These are phyloP conservation scores for Plutomurus gul DNA, from an alignment of 1,140 invertebrate species.

Conservation along the genomic window DNA sequence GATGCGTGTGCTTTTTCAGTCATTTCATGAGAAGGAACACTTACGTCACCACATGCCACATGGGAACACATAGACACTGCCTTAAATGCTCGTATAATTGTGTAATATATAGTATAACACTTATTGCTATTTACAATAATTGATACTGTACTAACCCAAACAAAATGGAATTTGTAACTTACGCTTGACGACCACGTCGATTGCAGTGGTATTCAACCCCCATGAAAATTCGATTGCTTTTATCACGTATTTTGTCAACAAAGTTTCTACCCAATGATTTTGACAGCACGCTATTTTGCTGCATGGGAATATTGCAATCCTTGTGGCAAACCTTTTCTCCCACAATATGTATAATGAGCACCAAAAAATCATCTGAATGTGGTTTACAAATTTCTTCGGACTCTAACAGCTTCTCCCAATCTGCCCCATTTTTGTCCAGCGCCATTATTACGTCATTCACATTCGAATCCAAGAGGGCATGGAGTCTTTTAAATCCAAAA, in stretches of 20 bases:
- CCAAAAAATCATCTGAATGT: constrained; percentile 20
- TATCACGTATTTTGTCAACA: neutral
- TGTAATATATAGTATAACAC: too few species aligned
- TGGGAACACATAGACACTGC: too few species aligned
- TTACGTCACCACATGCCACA: too few species aligned
- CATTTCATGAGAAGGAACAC: too few species aligned
- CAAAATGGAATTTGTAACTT: neutral
- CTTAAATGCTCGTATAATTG: too few species aligned
- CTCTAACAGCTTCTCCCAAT: constrained; percentile 32
- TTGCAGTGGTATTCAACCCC: neutral
- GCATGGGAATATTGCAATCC: neutral
- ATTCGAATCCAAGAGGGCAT: constrained; percentile 14
- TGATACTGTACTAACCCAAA: too few species aligned
- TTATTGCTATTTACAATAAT: too few species aligned
- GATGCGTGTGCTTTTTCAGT: too few species aligned
- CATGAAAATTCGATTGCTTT: neutral
- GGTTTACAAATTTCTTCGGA: neutral
- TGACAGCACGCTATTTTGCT: neutral
- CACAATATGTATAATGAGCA: neutral
- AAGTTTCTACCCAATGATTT: neutral
- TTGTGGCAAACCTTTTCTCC: constrained; percentile 20
- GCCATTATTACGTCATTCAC: constrained; percentile 28
- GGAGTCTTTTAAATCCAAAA: constrained; percentile 46
- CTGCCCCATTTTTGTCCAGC: constrained; percentile 3
- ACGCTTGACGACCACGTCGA: neutral